A percentile compares a stretch with the other conserved stretches of the same genome.
phyloP scores from a whole-genome alignment of 1,140 invertebrate genomes.

The Calephelis virginiensis region DNA sequence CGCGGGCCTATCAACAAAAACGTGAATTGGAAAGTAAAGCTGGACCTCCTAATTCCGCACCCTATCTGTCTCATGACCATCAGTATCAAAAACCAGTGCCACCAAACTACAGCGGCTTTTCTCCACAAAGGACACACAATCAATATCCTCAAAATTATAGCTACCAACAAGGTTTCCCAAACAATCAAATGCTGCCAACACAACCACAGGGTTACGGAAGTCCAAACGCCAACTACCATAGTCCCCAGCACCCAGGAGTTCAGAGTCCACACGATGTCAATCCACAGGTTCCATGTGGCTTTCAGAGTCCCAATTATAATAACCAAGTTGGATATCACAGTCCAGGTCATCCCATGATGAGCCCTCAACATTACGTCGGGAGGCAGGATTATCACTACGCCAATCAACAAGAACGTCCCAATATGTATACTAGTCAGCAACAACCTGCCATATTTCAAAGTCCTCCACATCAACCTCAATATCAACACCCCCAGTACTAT shows the following conservation, averaged over 20 bases:
- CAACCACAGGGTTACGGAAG: constrained; percentile 55
- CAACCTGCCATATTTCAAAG: constrained; percentile 61
- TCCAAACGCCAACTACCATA: constrained; percentile 61
- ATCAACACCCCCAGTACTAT: constrained; percentile 61
- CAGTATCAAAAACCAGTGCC: constrained; percentile 70
- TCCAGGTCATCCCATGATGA: constrained; percentile 65
- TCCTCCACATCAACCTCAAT: constrained; percentile 64
- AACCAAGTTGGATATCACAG: constrained; percentile 67
- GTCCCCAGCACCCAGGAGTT: constrained; percentile 61
- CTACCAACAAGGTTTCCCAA: constrained; percentile 59
- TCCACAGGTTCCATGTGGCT: constrained; percentile 51
- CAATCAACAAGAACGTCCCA: constrained; percentile 54
- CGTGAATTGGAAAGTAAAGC: constrained; percentile 50
- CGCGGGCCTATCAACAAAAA: constrained; percentile 54
- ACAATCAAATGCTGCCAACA: constrained; percentile 55
- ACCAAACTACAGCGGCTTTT: constrained; percentile 61
- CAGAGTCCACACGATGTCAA: constrained; percentile 60
- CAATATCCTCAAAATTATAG: constrained; percentile 65
- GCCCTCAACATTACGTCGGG: constrained; percentile 54
- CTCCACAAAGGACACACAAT: constrained; percentile 54
- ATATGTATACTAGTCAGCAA: constrained; percentile 68
- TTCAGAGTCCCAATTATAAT: constrained; percentile 63
- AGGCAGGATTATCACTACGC: constrained; percentile 63
- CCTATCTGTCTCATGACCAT: constrained; percentile 70
- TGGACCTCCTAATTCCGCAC: constrained; percentile 41